phyloP scores from a whole-genome alignment of 2,113 vertebrate species.

The Phocoena phocoena region DNA sequence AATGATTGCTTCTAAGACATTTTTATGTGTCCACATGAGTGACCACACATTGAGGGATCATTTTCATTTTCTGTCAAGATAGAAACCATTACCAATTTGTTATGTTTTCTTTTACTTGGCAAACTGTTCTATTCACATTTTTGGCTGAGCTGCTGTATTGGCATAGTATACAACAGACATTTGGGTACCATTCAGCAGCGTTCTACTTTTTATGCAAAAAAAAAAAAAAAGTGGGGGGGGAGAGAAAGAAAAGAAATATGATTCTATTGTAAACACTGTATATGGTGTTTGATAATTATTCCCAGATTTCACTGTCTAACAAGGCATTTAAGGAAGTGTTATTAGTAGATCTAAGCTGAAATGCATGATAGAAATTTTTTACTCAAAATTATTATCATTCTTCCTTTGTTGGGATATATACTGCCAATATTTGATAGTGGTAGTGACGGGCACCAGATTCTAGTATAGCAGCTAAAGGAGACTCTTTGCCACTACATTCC shows the following conservation, averaged over 20 bases:
- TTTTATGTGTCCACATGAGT: slow-evolving; percentile 86
- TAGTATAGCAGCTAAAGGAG: slow-evolving; percentile 46
- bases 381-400: slow-evolving; percentile 68
- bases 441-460: slow-evolving; percentile 51
- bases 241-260: slow-evolving; percentile 81
- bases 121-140: slow-evolving; percentile 83
- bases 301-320: slow-evolving; percentile 86
- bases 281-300: slow-evolving; percentile 87
- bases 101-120: slow-evolving; percentile 89
- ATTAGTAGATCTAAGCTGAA: slow-evolving; percentile 77
- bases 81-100: slow-evolving; percentile 89
- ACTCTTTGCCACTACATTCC: slow-evolving; percentile 27
- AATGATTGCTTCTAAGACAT: slow-evolving; percentile 86
- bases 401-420: slow-evolving; percentile 43
- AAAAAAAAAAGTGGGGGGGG: slow-evolving; percentile 38
- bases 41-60: slow-evolving; percentile 88
- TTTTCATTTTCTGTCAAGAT: slow-evolving; percentile 88
- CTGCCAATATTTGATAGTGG: slow-evolving; percentile 40
- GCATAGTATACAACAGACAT: slow-evolving; percentile 80
- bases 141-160: slow-evolving; percentile 86
- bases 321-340: slow-evolving; percentile 81
- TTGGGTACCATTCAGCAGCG: slow-evolving; percentile 85
- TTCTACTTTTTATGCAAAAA: slow-evolving; percentile 85
- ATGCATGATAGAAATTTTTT: slow-evolving; percentile 73
- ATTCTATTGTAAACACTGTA: slow-evolving; percentile 85